Evolutionary conservation across 2,113 vertebrate genomes (phyloP), one percentile per base, ranked within the genome.

Genomic region (Callionymus lyra): DNA sequence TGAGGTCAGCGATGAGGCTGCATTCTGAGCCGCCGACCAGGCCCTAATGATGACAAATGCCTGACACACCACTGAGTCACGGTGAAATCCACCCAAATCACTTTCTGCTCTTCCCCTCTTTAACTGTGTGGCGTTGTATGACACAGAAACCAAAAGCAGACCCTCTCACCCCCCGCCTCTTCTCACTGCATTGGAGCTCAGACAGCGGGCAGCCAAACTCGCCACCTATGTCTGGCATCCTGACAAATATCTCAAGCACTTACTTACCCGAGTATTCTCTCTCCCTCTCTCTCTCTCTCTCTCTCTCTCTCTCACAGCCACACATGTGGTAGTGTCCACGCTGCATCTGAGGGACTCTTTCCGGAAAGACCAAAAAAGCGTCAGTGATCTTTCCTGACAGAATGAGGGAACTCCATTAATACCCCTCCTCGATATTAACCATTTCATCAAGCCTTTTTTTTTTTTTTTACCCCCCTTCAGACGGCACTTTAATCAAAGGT

Each of bases 221-320:
- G 65, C 34, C 42, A 44, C 41, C 62, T 77, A 80, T 84, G 81
- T 54, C 71, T 79, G 74, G 78, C 68, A 83, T 81, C 63, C 68
- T 60, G 73, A 79, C 65, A 86, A 77, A 77, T 59, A 86, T 82
- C 55, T 62, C 36, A 73, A 59, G 79, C 79, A 76, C 63, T 63
- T 59, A 63, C 70, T 81, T 74, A 68, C 45, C 53, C 47, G 53
- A 70, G 57, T 57, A 76, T 72, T 63, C 44, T 54, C 54, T 65
- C 56, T 27, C 21, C n/a, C n/a, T 27, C 21, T 27, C 21, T 27
- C 21, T 27, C 21, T 27, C 21, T 27, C 44, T 45, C 44, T 34
- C 44, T 13, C 33, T 33, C 31, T 12, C 41, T 31, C 31, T 15
- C 13, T 31, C 21, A 31, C 41, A 31, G 12, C n/a, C 41, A 31